Percentiles rank a stretch among this genome's conserved stretches.
phyloP scores from a whole-genome alignment of 2,888 invertebrate species.

The Taphrorychus bicolor region DNA sequence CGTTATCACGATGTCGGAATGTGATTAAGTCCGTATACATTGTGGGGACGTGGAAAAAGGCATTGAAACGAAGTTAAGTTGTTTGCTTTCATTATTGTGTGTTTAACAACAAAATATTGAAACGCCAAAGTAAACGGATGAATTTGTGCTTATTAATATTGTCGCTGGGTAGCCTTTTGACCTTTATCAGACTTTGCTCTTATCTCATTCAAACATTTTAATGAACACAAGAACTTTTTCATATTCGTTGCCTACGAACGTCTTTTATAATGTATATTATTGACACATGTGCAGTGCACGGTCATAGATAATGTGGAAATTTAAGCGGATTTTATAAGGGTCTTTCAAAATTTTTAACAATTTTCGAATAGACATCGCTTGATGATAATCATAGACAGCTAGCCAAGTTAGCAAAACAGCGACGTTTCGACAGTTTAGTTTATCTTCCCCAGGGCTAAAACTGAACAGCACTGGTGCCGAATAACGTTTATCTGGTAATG shows the following conservation, averaged over 20 bases:
- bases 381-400: too few relatives aligned
- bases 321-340: background rate
- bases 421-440: too few relatives aligned
- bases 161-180: conserved; percentile 47
- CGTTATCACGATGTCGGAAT: background rate
- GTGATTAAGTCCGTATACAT: background rate
- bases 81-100: conserved; percentile 29
- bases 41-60: background rate
- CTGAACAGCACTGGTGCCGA: too few relatives aligned
- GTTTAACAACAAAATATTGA: conserved; percentile 26
- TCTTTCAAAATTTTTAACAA: too few relatives aligned
- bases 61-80: conserved; percentile 24
- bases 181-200: conserved; percentile 55
- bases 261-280: background rate
- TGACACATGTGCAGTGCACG: background rate
- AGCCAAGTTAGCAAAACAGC: too few relatives aligned
- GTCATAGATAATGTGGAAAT: background rate
- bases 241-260: background rate
- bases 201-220: conserved; percentile 39
- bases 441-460: too few relatives aligned
- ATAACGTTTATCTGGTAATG: too few relatives aligned
- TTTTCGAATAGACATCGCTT: too few relatives aligned
- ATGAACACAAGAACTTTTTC: conserved; percentile 14
- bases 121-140: conserved; percentile 27
- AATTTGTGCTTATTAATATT: conserved; percentile 40